Evolutionary conservation across 2,113 vertebrate species (phyloP), one percentile per base, ranked within the genome.

Genomic region (Pollimyrus isidori): DNA sequence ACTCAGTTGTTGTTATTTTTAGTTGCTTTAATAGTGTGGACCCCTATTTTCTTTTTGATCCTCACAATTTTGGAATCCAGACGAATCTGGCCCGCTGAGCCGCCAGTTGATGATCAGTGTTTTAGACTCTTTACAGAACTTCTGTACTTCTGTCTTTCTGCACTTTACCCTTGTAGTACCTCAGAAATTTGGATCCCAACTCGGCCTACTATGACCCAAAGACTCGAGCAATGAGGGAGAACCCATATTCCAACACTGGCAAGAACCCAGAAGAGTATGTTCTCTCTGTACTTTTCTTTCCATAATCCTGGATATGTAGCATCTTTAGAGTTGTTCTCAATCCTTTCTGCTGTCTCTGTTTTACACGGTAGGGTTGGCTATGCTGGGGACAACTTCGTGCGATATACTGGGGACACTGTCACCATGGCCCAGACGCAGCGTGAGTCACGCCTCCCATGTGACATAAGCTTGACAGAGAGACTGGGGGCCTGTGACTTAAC

Each of bases 181-280:
- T 99, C 92, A 95, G 98, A 92, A 99, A 99, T 93, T 93, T 99
- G 90, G 98, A 99, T 95, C 98, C 98, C 92, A 99, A 99, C 92
- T 99, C 98, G 56, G 98, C 98, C 62, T 99, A 99, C 91, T 99
- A 99, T 23, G 98, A 99, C 94, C 98, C 98, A 85, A 99, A 99
- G 96, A 99, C 98, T 0, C 97, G 98, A 95, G 97, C 98, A 1
- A 99, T 99, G 98, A 97, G 98, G 90, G 98, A 99, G 93, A 99
- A 99, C 92, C 98, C 98, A 0, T 99, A 99, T 91, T 94, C 96
- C 89, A 99, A 98, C 92, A 97, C 98, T 35, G 98, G 98, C 91
- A 98, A 97, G 94, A 98, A 97, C 92, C 97, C 98, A 89, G 98
- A 99, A 6, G 98, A 99, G 98, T 99, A 96, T 92, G 98, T 96